Conservation (phyloP, 2,113 vertebrate species). For the Cyprinus carpio region DNA sequence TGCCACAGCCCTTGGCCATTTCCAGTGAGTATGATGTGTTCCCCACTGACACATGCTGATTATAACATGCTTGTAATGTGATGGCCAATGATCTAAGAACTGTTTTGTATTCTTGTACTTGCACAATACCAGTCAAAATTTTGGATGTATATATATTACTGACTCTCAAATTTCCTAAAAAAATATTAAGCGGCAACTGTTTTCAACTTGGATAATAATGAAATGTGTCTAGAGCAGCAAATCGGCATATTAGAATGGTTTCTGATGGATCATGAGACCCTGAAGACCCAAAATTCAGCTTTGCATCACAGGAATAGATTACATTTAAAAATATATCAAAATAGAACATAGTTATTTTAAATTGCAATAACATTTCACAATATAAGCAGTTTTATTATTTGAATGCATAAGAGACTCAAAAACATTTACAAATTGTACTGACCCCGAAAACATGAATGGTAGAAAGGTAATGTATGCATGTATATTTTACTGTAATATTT, state of each 20-base stretch:
- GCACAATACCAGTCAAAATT: background rate
- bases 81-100: background rate
- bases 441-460: background rate
- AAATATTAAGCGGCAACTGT: background rate
- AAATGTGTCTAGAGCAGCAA: background rate
- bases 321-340: background rate
- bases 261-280: background rate
- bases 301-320: background rate
- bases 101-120: background rate
- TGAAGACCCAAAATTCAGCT: background rate
- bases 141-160: too few species aligned
- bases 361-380: background rate
- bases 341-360: background rate
- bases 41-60: background rate
- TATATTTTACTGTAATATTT: background rate
- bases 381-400: background rate
- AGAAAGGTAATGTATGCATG: background rate
- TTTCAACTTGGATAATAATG: background rate
- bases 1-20: constrained; percentile 26
- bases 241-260: background rate
- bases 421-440: background rate
- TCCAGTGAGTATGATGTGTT: constrained; percentile 42
- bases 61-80: background rate
- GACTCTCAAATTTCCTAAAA: too few species aligned
- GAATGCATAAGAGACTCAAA: background rate